These are phyloP conservation scores for Boloria selene DNA, from an alignment of 2,888 invertebrate species.

Conservation along the genomic window DNA sequence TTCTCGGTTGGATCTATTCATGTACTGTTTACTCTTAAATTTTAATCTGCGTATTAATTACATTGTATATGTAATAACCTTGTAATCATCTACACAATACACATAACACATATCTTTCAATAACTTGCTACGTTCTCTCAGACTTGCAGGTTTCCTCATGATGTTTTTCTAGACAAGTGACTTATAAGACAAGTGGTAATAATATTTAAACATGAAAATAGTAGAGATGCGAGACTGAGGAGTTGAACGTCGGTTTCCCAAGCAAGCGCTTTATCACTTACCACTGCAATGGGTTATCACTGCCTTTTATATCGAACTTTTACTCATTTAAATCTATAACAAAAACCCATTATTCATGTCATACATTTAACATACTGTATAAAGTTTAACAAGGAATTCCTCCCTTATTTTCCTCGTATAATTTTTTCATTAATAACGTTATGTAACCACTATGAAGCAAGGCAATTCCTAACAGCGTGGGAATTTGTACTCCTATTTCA, in stretches of 20 bases:
- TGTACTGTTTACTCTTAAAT: background rate
- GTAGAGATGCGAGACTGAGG: too few species aligned
- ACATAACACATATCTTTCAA: too few species aligned
- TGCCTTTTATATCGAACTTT: background rate
- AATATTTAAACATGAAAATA: too few species aligned
- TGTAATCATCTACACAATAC: too few species aligned
- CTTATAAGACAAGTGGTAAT: too few species aligned
- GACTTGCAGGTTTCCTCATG: too few species aligned
- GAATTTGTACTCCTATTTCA: slow-evolving; percentile 8
- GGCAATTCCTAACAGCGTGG: slow-evolving; percentile 8
- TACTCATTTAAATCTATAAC: background rate
- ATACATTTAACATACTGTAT: background rate
- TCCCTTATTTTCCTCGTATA: slow-evolving; percentile 6
- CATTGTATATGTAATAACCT: background rate
- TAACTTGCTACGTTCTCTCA: too few species aligned
- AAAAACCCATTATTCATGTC: background rate
- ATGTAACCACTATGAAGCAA: slow-evolving; percentile 12
- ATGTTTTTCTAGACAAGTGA: background rate
- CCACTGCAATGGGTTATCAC: too few species aligned
- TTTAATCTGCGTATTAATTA: background rate
- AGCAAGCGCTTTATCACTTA: too few species aligned
- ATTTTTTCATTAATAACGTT: slow-evolving; percentile 7
- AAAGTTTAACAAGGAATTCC: background rate
- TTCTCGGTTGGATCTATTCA: slow-evolving; percentile 3
- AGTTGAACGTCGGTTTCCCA: too few species aligned